Percentiles rank a stretch among this genome's conserved stretches.
These are phyloP conservation scores for Sapajus apella DNA, from an alignment of 2,113 vertebrate genomes.

Conservation along the genomic window DNA sequence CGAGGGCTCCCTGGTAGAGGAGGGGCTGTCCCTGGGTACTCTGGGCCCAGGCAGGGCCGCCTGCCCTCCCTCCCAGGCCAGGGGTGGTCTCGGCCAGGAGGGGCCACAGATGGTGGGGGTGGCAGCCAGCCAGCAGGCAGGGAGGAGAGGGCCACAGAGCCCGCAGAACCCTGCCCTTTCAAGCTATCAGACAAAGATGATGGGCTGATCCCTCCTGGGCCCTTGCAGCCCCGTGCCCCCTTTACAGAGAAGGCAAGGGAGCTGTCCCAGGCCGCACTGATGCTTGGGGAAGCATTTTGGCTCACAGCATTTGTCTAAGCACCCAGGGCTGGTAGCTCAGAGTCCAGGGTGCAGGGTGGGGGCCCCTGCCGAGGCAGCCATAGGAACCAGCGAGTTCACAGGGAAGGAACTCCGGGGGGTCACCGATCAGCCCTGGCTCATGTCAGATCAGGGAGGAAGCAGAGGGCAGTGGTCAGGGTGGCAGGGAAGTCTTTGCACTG, in stretches of 20 bases:
- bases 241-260: neutral
- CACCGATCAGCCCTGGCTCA: accelerated
- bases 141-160: too few species aligned
- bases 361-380: accelerated
- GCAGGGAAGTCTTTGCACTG: neutral
- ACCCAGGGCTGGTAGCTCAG: neutral
- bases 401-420: too few species aligned
- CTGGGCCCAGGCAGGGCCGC: neutral
- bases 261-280: accelerated
- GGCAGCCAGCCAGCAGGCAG: neutral
- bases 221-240: neutral
- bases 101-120: neutral
- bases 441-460: neutral
- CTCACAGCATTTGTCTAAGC: too few species aligned
- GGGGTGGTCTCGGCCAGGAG: neutral
- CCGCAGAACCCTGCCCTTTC: neutral
- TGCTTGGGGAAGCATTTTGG: neutral
- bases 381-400: neutral
- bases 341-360: neutral
- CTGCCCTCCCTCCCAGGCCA: neutral
- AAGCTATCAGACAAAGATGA: too few species aligned
- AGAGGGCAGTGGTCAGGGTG: neutral
- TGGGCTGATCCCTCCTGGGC: neutral
- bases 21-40: neutral
- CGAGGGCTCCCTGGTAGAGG: neutral